A percentile compares a stretch with the other conserved stretches of the same genome.
These are phyloP conservation scores for Austrolebias charrua DNA, from an alignment of 2,797 vertebrate species.

Conservation along the genomic window DNA sequence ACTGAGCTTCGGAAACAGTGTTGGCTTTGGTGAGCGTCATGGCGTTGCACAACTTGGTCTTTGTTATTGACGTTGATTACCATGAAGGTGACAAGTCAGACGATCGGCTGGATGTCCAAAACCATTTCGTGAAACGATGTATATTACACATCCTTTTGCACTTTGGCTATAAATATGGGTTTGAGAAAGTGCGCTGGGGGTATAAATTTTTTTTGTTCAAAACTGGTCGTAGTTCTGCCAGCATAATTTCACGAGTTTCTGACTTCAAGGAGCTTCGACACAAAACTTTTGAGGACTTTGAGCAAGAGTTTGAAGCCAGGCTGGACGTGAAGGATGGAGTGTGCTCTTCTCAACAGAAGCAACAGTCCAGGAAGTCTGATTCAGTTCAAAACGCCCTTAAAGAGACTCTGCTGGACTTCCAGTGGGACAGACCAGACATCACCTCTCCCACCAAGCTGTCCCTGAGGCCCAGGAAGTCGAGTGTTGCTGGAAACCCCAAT, in stretches of 20 bases:
- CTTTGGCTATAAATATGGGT: constrained; percentile 84
- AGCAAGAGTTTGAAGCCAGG: constrained; percentile 81
- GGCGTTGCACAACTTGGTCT: constrained; percentile 80
- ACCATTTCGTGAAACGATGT: constrained; percentile 66
- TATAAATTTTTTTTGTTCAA: constrained; percentile 87
- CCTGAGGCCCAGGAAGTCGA: constrained; percentile 73
- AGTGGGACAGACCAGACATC: constrained; percentile 96
- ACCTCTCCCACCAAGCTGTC: constrained; percentile 89
- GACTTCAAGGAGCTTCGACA: constrained; percentile 86
- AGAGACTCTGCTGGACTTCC: constrained; percentile 91
- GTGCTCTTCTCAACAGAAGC: constrained; percentile 20
- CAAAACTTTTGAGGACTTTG: constrained; percentile 87
- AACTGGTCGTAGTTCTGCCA: constrained; percentile 66
- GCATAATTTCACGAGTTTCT: constrained; percentile 76
- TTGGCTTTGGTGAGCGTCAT: constrained; percentile 44
- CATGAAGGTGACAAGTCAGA: constrained; percentile 25
- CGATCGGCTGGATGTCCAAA: constrained; percentile 28
- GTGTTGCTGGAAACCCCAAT: constrained; percentile 45
- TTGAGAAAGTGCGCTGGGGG: constrained; percentile 89
- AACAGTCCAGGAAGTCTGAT: constrained; percentile 49
- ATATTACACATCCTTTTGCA: constrained; percentile 83
- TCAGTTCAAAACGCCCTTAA: constrained; percentile 85
- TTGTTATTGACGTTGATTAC: constrained; percentile 76
- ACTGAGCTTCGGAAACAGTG: not conserved
- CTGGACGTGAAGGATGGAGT: constrained; percentile 57